phyloP scores from a whole-genome alignment of 2,797 vertebrate genomes.

The Hapalemur alaotrensis region DNA sequence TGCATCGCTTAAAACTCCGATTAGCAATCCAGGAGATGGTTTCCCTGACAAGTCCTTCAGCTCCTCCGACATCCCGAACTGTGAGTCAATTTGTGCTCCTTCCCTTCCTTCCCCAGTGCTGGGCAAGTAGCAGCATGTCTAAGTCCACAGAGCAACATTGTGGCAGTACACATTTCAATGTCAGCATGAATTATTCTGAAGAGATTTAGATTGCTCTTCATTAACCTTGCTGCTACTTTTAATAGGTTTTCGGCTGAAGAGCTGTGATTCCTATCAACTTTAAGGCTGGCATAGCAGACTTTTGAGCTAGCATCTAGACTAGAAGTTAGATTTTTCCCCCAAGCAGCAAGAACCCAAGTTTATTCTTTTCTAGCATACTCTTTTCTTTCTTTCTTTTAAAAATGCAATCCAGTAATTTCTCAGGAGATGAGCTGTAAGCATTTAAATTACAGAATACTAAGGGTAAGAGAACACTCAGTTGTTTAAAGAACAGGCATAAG shows the following conservation, averaged over 20 bases:
- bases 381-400: background rate
- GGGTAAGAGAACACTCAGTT: background rate
- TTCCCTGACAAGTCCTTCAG: conserved; percentile 97
- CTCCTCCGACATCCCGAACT: conserved; percentile 97
- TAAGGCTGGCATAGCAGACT: background rate
- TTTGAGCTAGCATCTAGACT: background rate
- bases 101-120: accelerated
- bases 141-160: accelerated
- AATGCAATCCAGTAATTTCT: background rate
- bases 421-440: background rate
- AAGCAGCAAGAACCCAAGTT: background rate
- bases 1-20: conserved; percentile 96
- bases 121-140: background rate
- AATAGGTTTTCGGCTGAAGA: conserved; percentile 22
- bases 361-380: background rate
- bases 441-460: background rate
- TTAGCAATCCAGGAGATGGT: conserved; percentile 99
- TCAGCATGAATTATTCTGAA: background rate
- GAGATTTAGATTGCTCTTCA: conserved; percentile 11
- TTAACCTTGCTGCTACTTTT: conserved; percentile 58
- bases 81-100: conserved; percentile 87
- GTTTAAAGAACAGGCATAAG: background rate
- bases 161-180: background rate
- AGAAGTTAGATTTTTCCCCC: background rate
- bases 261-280: conserved; percentile 53